phyloP scores from a whole-genome alignment of 2,797 vertebrate genomes.

The Semotilus atromaculatus region DNA sequence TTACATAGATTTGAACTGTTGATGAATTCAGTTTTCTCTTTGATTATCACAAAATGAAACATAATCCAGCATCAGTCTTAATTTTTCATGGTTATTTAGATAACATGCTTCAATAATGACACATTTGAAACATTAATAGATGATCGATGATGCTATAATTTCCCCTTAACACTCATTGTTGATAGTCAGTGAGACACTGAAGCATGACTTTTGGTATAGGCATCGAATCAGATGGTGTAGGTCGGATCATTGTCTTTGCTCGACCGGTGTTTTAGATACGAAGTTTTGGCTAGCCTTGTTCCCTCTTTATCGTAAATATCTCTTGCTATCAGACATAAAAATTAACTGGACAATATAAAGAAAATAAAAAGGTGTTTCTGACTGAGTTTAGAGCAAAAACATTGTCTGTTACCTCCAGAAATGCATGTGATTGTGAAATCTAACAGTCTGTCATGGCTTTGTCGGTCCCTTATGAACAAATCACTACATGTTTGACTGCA shows the following conservation, averaged over 20 bases:
- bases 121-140: not conserved
- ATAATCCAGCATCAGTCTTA: not conserved
- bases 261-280: not conserved
- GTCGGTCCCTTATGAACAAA: not conserved
- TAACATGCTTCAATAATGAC: not conserved
- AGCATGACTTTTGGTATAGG: conserved; percentile 2
- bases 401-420: not conserved
- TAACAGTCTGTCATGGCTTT: not conserved
- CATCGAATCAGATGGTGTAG: not conserved
- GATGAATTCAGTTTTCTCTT: not conserved
- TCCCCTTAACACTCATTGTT: not conserved
- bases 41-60: not conserved
- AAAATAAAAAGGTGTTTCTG: not conserved
- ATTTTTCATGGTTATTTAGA: too few relatives aligned
- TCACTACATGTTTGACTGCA: not conserved
- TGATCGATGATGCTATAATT: not conserved
- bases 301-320: not conserved
- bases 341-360: not conserved
- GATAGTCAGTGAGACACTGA: not conserved
- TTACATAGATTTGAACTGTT: not conserved
- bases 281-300: not conserved
- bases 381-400: not conserved
- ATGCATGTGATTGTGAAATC: not conserved
- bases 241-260: not conserved
- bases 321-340: not conserved